Evolutionary conservation across 2,888 invertebrate species (phyloP).

Genomic region (Itoplectis maculator): DNA sequence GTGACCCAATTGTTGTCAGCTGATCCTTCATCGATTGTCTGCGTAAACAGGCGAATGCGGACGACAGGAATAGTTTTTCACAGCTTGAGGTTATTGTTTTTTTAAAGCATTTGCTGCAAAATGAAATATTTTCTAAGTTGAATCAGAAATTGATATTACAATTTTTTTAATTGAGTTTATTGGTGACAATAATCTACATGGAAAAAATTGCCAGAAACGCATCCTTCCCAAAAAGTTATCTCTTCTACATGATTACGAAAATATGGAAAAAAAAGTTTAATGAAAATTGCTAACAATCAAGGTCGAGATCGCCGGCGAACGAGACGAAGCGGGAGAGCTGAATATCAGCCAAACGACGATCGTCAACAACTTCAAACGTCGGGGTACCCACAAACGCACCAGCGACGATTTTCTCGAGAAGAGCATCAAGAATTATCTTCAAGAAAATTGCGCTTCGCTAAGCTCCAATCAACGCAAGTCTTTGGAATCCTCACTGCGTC

Average conservation of each 20-base stretch:
- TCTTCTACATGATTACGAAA: background rate
- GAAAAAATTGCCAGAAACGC: no score
- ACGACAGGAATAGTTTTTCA: background rate
- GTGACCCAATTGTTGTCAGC: constrained; percentile 12
- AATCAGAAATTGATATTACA: no score
- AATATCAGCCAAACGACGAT: constrained; percentile 39
- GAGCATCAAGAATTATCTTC: constrained; percentile 66
- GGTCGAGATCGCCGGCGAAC: constrained; percentile 65
- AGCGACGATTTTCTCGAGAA: constrained; percentile 63
- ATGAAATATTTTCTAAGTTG: background rate
- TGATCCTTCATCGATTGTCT: constrained; percentile 1
- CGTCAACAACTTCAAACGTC: constrained; percentile 33
- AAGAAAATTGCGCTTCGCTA: constrained; percentile 31
- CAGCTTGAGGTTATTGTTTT: background rate
- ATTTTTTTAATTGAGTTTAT: background rate
- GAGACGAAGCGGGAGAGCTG: constrained; percentile 64
- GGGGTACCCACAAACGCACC: constrained; percentile 34
- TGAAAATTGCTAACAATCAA: constrained; percentile 43
- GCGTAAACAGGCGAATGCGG: background rate
- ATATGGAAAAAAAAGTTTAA: background rate
- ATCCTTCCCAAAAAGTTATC: background rate
- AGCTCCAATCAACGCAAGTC: constrained; percentile 22
- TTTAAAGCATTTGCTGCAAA: background rate
- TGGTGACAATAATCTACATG: no score
- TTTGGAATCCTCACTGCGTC: background rate